A percentile compares a stretch with the other conserved stretches of the same genome.
Conservation (phyloP, 2,888 invertebrate species). For the Macrosiphum euphorbiae region DNA sequence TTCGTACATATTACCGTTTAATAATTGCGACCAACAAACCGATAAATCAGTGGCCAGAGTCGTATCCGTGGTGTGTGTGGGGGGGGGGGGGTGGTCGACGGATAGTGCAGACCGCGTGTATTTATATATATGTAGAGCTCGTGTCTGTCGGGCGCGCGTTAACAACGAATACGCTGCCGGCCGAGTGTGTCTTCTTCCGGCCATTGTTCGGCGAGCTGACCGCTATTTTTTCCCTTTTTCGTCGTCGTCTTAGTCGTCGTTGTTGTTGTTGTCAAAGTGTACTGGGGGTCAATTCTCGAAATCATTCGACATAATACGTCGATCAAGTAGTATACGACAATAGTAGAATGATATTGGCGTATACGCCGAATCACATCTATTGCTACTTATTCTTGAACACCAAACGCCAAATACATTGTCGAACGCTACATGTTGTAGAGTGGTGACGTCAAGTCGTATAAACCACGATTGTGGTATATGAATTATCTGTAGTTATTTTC, state of each 20-base stretch:
- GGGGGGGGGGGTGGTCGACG: not conserved
- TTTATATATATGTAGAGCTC: not conserved
- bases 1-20: not conserved
- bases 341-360: too few species aligned
- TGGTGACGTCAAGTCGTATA: too few species aligned
- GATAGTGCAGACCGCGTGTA: not conserved
- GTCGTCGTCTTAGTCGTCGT: not conserved
- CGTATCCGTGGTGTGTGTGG: not conserved
- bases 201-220: constrained; percentile 49
- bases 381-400: too few species aligned
- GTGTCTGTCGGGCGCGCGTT: constrained; percentile 30
- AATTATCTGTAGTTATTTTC: too few species aligned
- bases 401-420: too few species aligned
- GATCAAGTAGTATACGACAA: too few species aligned
- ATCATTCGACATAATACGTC: too few species aligned
- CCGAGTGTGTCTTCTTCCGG: constrained; percentile 55
- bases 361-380: too few species aligned
- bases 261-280: not conserved
- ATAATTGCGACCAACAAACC: constrained; percentile 16
- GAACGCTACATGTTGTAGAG: too few species aligned
- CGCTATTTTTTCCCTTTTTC: constrained; percentile 40
- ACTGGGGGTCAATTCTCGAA: too few species aligned
- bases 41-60: constrained; percentile 12
- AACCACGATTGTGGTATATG: too few species aligned
- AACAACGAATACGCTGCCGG: constrained; percentile 23